Evolutionary conservation across 2,113 vertebrate species (phyloP), one percentile per base, ranked within the genome.

Genomic region (Dasyornis broadbenti): DNA sequence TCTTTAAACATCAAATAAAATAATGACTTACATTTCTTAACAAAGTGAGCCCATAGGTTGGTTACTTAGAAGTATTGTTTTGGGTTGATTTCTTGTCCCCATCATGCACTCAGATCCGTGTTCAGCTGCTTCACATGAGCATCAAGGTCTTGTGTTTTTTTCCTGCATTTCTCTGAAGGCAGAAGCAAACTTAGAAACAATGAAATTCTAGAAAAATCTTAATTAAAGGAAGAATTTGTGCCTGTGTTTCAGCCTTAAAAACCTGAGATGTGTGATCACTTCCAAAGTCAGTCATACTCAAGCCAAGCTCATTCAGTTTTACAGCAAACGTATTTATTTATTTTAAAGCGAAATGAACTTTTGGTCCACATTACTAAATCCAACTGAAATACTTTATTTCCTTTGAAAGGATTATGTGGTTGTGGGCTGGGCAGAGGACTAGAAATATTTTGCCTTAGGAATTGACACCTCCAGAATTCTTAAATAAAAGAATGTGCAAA

Each of bases 391-490:
- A 56, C n/a, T 79, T 79, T 20, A 11, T 66, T 91, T 83, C 28
- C 40, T 45, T 57, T 87, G 54, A 87, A 87, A 65, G 16, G 19
- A 77, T 90, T 87, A 42, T 30, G 31, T 64, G 40, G 37, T 16
- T 87, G 49, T 81, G 77, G 54, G 33, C 53, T 85, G 49, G 44
- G 53, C 35, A 90, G 54, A 81, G 35, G 11, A 77, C 30, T 61
- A 65, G 78, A 87, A 93, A 65, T 93, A 52, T 69, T 93, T 91
- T 91, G 26, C 49, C 44, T 50, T 57, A 52, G 68, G 72, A 83
- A 20, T 6, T 68, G 47, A 86, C 40, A 82, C 65, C 52, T 82
- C 11, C 27, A 71, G 37, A 66, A 68, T 54, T 77, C 35, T 81
- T 50, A 37, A 44, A 44, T 39, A 33, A 42, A 93, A 64, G 44